These are phyloP conservation scores for Athetis lepigone DNA, from an alignment of 2,888 invertebrate species.

Conservation along the genomic window DNA sequence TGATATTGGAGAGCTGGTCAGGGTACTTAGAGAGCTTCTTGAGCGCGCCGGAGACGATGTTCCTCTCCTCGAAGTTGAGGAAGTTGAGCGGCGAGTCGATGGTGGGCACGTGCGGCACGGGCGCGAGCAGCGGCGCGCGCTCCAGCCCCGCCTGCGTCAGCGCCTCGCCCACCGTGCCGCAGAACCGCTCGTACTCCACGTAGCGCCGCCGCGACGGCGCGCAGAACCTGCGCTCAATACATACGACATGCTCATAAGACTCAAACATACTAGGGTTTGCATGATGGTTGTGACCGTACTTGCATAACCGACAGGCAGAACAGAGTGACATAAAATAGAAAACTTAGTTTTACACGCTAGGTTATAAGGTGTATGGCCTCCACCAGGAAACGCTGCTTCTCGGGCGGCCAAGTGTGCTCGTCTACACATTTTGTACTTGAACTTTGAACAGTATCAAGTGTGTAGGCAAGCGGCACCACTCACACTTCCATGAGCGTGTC, in stretches of 20 bases:
- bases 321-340: no score
- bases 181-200: slow-evolving; percentile 93
- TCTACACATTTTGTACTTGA: no score
- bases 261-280: no score
- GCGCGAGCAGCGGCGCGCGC: slow-evolving; percentile 92
- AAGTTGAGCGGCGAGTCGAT: slow-evolving; percentile 91
- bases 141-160: slow-evolving; percentile 92
- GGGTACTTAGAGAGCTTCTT: slow-evolving; percentile 92
- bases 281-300: no score
- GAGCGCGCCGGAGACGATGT: slow-evolving; percentile 91
- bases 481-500: slow-evolving; percentile 93
- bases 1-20: slow-evolving; percentile 92
- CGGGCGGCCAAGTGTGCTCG: no score
- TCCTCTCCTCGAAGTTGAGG: slow-evolving; percentile 94
- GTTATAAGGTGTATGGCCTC: no score
- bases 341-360: no score
- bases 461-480: slow-evolving; percentile 68
- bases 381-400: no score
- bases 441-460: no score
- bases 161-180: slow-evolving; percentile 92
- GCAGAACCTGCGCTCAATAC: slow-evolving; percentile 91
- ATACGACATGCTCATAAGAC: neutral
- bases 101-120: slow-evolving; percentile 93
- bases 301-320: no score
- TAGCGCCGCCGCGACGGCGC: slow-evolving; percentile 91